A percentile compares a stretch with the other conserved stretches of the same genome.
Evolutionary conservation across 2,888 invertebrate species (phyloP).

Genomic region (Archips crataeganus): DNA sequence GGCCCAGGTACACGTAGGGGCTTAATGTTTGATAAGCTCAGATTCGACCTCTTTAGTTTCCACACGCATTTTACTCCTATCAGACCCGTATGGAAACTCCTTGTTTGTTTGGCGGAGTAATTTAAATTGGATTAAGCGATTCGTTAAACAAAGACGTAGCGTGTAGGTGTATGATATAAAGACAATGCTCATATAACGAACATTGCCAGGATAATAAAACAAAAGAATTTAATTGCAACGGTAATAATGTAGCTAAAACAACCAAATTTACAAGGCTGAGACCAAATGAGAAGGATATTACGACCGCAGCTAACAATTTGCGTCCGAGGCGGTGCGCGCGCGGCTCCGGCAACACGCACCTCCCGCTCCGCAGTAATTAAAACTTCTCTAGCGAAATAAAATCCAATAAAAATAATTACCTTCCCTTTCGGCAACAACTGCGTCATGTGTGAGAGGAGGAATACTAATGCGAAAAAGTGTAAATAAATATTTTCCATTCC

Average conservation of each 20-base stretch:
- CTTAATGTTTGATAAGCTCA: constrained; percentile 82
- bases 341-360: constrained; percentile 63
- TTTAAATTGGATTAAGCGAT: constrained; percentile 30
- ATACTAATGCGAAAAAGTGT: constrained; percentile 69
- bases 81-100: constrained; percentile 67
- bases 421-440: constrained; percentile 61
- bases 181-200: neutral
- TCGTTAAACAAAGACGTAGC: constrained; percentile 21
- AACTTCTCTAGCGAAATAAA: constrained; percentile 75
- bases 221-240: constrained; percentile 56
- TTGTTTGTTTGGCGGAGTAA: constrained; percentile 45
- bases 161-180: neutral
- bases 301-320: constrained; percentile 73
- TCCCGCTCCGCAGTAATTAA: constrained; percentile 70
- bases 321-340: constrained; percentile 54
- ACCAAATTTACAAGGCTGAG: constrained; percentile 60
- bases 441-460: constrained; percentile 64
- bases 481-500: constrained; percentile 75
- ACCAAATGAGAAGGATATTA: constrained; percentile 67
- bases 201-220: constrained; percentile 34
- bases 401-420: constrained; percentile 75
- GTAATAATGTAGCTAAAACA: constrained; percentile 62
- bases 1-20: constrained; percentile 69
- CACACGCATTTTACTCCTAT: constrained; percentile 61
- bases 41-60: constrained; percentile 78